Evolutionary conservation across 2,797 vertebrate genomes (phyloP).

Genomic region (Dromococcyx pavoninus): DNA sequence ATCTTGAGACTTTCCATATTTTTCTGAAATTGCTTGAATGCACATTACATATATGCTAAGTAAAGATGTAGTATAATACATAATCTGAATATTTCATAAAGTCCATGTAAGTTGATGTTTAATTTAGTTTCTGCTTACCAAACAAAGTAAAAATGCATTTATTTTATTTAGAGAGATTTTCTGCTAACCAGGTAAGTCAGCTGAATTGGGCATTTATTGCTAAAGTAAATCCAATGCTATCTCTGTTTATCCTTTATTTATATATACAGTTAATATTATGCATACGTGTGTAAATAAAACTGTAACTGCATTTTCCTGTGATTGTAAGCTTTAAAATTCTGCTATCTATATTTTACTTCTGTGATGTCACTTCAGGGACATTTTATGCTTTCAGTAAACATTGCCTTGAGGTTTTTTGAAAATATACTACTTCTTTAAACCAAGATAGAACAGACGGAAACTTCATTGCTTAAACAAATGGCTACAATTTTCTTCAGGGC

Average conservation of each 20-base stretch:
- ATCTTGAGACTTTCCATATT: neutral
- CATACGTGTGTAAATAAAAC: neutral
- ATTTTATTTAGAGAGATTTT: neutral
- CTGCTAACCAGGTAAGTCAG: neutral
- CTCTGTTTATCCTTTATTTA: slow-evolving; percentile 20
- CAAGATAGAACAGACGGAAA: slow-evolving; percentile 61
- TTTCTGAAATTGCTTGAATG: neutral
- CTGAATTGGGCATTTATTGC: slow-evolving; percentile 20
- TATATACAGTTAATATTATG: neutral
- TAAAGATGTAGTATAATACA: neutral
- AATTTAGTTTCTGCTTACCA: slow-evolving; percentile 23
- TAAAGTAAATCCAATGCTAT: neutral
- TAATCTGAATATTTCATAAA: slow-evolving; percentile 10
- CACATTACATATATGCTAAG: neutral
- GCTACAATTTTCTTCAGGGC: slow-evolving; percentile 20
- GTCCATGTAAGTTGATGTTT: neutral
- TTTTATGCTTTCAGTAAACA: slow-evolving; percentile 55
- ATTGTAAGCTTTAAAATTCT: slow-evolving; percentile 30
- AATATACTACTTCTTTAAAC: slow-evolving; percentile 60
- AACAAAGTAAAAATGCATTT: neutral
- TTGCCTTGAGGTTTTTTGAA: slow-evolving; percentile 57
- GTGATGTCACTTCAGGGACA: slow-evolving; percentile 44
- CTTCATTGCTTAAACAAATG: slow-evolving; percentile 56
- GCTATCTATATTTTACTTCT: slow-evolving; percentile 36
- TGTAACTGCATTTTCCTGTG: neutral